Base-by-base conservation (phyloP, 2,888 invertebrate species). In the Athalia rosae region DNA sequence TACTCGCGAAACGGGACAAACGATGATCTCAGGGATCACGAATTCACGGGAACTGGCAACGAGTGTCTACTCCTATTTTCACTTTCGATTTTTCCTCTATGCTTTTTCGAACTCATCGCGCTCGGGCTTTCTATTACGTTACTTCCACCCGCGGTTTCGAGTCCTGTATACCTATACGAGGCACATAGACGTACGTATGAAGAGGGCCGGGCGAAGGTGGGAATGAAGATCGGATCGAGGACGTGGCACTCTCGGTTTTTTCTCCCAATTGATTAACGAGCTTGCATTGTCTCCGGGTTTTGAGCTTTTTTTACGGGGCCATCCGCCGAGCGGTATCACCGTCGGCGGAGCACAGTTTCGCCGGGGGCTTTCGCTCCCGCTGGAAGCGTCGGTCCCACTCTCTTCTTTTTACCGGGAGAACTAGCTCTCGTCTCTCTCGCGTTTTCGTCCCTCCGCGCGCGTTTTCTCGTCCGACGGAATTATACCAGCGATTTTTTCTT, bases 251-350 rank as follows among this genome's bases (percentile, higher is more conserved):
- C 77, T 48, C 43, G 48, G 63, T 59, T 77, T 76, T 77, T 71
- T 58, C 15, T 41, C 58, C 28, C 28, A 56, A 76, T 80, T 78
- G 80, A 80, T 80, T 77, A 81, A 79, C 78, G 79, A 80, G 79
- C 41, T 66, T 76, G 78, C 79, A 79, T 81, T 79, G 79, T 80
- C 74, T 78, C 58, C 53, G 71, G 77, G 67, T 71, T 71, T 77
- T 62, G 71, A 73, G 56, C 56, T 76, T 71, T 78, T 78, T 76
- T 71, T 71, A 71, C 69, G 43, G 43, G 58, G 15, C 56, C 45
- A 71, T 58, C 58, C 56, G 45, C 13, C 56, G 56, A 41, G 56
- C 28, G 28, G 28, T 28, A 28, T 28, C 28, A 2, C 28, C 28
- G 28, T 2, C 28, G 28, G 28, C 28, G 28, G 28, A 28, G 28